Conservation (phyloP, 1,140 invertebrate species). For the Drosophila rufa region DNA sequence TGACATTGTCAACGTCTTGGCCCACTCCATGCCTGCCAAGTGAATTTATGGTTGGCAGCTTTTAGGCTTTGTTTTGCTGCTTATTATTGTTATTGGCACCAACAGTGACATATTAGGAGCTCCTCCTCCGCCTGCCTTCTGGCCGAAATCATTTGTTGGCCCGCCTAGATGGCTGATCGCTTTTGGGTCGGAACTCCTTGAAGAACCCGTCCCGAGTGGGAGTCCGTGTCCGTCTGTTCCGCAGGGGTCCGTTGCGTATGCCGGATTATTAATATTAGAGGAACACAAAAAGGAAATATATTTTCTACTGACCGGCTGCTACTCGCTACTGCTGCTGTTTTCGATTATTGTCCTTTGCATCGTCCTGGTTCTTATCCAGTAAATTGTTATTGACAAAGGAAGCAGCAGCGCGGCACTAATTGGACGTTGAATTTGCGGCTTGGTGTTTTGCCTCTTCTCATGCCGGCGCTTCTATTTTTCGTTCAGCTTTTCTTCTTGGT, state of each 20-base stretch:
- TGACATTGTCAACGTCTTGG: conserved; percentile 78
- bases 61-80: conserved; percentile 83
- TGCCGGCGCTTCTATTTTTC: conserved; percentile 3
- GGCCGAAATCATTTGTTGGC: conserved; percentile 75
- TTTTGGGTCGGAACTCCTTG: conserved; percentile 28
- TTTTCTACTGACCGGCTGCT: conserved; percentile 78
- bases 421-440: conserved; percentile 82
- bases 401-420: conserved; percentile 81
- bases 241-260: conserved; percentile 60
- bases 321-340: conserved; percentile 66
- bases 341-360: conserved; percentile 76
- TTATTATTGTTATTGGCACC: conserved; percentile 84
- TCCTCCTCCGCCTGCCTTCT: conserved; percentile 27
- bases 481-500: conserved; percentile 41
- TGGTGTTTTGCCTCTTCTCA: conserved; percentile 54
- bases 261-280: conserved; percentile 81
- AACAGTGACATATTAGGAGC: conserved; percentile 82
- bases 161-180: conserved; percentile 40
- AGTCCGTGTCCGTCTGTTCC: conserved; percentile 4
- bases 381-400: conserved; percentile 83
- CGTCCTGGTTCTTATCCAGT: conserved; percentile 69
- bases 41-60: conserved; percentile 81
- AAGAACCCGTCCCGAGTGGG: conserved; percentile 20
- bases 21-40: conserved; percentile 26
- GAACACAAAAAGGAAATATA: conserved; percentile 66